Evolutionary conservation across 1,140 invertebrate species (phyloP), one percentile per base, ranked within the genome.

Genomic region (Heliconius nattereri): DNA sequence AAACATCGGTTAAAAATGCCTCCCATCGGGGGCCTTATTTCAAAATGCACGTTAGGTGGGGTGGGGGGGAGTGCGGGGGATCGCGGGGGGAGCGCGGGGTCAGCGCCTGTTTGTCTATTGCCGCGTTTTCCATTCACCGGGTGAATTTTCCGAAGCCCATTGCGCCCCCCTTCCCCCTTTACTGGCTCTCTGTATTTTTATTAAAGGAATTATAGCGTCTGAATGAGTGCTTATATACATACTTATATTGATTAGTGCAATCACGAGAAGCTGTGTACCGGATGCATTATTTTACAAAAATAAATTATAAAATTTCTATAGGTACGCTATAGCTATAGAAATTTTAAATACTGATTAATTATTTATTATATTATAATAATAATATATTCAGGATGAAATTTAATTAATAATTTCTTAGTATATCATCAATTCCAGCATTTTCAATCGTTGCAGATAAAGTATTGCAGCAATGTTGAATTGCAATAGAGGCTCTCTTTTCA

Each of bases 81-180:
- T 71, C 40, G 40, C 40, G 40, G 40, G 72, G 89, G 86, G 82
- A 83, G 83, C 73, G 84, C 84, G 90, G 88, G 90, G 91, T 91
- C 89, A 91, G 87, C 85, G 83, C 87, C 89, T 93, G 91, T 93
- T 93, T 94, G 91, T 94, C 92, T 94, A 93, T 92, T 90, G 91
- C 90, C 90, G 91, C 90, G 90, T 87, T 94, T 93, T 92, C 86
- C 91, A 94, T 92, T 94, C 91, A 92, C 88, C 87, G 92, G 91
- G 89, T 90, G 91, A 93, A 93, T 92, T 94, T 94, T 92, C 91
- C 91, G 90, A 92, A 93, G 90, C 92, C 91, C 89, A 91, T 87
- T 89, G 90, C 90, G 87, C 89, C 85, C 86, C 89, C 89, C 86
- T 83, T 79, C 84, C 90, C 90, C 88, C 87, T 86, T 86, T 84